Base-by-base conservation (phyloP, 2,797 vertebrate genomes). In the Arnoldichthys spilopterus region DNA sequence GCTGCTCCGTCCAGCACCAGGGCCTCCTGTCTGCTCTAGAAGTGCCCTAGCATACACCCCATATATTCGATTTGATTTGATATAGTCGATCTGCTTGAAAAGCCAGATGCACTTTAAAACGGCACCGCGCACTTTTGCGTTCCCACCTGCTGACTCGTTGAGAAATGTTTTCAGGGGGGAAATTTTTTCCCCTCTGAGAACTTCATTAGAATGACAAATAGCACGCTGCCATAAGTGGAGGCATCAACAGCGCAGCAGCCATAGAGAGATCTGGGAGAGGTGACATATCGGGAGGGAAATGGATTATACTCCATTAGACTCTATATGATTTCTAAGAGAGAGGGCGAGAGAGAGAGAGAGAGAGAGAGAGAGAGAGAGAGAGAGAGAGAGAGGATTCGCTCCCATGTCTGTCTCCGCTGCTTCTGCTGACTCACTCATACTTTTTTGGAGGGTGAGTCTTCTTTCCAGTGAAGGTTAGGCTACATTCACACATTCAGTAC, bases 181-280 rank as follows among this genome's bases (percentile, higher is more conserved):
- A 70, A 91, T 92, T 88, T 77, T 51, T 76, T 88, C 87, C 90
- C 90, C 91, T 90, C 88, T 85, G 91, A 92, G 91, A 93, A 92
- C 92, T 92, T 93, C 91, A 93, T 93, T 94, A 92, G 91, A 93
- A 92, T 92, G 93, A 94, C 92, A 92, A 94, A 94, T 93, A 91
- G 92, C 86, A 85, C 85, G 87, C 91, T 92, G 90, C 90, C 90
- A 91, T 91, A 90, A 93, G 92, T 89, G 91, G 84, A 93, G 90
- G 92, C 91, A 91, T 93, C 92, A 91, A 92, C 91, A 91, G 87
- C 86, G 88, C 89, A 87, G 91, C 90, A 91, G 90, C 89, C 90
- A 90, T 90, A 91, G 83, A 90, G 89, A 86, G 90, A 91, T 92
- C 86, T 87, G 89, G 90, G 87, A 86, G 86, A 90, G 91, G 89